phyloP scores from a whole-genome alignment of 2,888 invertebrate genomes.

The Acanthosepion lycidas region DNA sequence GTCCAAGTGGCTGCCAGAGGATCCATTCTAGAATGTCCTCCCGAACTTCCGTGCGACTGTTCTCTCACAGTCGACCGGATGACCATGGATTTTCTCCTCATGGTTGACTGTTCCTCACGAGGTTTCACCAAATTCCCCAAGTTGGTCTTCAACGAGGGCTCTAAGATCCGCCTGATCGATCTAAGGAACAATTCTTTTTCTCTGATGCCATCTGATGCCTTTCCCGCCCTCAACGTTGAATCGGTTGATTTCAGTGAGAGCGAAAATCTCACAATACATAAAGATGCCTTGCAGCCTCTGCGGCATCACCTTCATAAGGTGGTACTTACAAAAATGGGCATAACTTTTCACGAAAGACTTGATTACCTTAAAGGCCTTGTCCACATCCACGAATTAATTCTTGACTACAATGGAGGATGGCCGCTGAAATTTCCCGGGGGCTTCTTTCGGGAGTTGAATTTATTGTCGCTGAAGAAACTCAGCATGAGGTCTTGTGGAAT shows the following conservation, averaged over 20 bases:
- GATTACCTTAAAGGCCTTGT: conserved; percentile 37
- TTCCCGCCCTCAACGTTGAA: conserved; percentile 34
- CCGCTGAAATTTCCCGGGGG: not conserved
- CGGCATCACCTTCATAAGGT: conserved; percentile 8
- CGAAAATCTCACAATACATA: conserved; percentile 38
- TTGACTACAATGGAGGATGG: conserved; percentile 44
- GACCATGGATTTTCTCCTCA: conserved; percentile 40
- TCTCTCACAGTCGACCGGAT: conserved; percentile 15
- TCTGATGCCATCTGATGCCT: not conserved
- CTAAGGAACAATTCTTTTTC: conserved; percentile 11
- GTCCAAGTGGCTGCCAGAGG: not conserved
- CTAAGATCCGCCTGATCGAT: not conserved
- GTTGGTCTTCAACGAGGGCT: not conserved
- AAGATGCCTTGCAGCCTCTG: not conserved
- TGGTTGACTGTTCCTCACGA: conserved; percentile 41
- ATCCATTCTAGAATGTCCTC: conserved; percentile 41
- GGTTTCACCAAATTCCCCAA: conserved; percentile 20
- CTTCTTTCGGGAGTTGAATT: conserved; percentile 2
- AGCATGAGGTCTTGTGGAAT: conserved; percentile 45
- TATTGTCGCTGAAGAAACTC: conserved; percentile 38
- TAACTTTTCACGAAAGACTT: conserved; percentile 34
- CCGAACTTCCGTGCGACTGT: conserved; percentile 41
- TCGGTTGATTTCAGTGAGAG: not conserved
- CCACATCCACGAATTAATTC: not conserved
- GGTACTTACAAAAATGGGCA: not conserved